Evolutionary conservation across 2,888 invertebrate genomes (phyloP).

Genomic region (Aphidoletes aphidimyza): DNA sequence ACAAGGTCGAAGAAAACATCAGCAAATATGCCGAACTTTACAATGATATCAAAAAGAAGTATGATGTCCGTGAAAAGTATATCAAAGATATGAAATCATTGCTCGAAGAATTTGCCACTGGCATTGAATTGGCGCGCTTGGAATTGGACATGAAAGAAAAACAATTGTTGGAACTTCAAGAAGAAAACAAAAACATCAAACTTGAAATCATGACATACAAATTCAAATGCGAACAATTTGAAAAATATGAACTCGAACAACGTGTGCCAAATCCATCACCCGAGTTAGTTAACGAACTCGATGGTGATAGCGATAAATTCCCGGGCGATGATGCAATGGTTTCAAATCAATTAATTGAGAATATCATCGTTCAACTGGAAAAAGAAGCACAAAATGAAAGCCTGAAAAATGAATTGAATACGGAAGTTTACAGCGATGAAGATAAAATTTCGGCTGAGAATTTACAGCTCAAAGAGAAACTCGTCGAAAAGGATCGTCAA

Average conservation of each 20-base stretch:
- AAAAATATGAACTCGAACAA: slow-evolving; percentile 62
- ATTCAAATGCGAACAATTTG: slow-evolving; percentile 59
- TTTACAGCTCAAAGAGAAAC: slow-evolving; percentile 57
- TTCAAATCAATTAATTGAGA: slow-evolving; percentile 58
- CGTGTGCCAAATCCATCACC: slow-evolving; percentile 35
- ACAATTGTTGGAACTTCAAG: slow-evolving; percentile 62
- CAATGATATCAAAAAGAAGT: slow-evolving; percentile 65
- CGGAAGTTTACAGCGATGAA: slow-evolving; percentile 52
- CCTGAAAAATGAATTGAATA: slow-evolving; percentile 22
- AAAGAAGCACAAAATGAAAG: slow-evolving; percentile 47
- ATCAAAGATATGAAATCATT: slow-evolving; percentile 66
- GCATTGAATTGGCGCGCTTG: slow-evolving; percentile 65
- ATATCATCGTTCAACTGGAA: slow-evolving; percentile 56
- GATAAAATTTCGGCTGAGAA: slow-evolving; percentile 58
- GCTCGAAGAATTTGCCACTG: slow-evolving; percentile 65
- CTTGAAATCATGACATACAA: slow-evolving; percentile 65
- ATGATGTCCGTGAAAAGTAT: slow-evolving; percentile 65
- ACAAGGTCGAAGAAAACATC: slow-evolving; percentile 65
- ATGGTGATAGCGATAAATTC: slow-evolving; percentile 57
- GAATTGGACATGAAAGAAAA: slow-evolving; percentile 66
- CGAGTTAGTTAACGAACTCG: slow-evolving; percentile 54
- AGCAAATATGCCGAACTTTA: slow-evolving; percentile 65
- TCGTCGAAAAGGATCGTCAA: slow-evolving; percentile 57
- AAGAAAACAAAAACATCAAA: slow-evolving; percentile 65
- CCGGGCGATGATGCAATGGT: slow-evolving; percentile 55